Evolutionary conservation across 1,140 invertebrate genomes (phyloP), one percentile per base, ranked within the genome.

Genomic region (Heliconius himera): DNA sequence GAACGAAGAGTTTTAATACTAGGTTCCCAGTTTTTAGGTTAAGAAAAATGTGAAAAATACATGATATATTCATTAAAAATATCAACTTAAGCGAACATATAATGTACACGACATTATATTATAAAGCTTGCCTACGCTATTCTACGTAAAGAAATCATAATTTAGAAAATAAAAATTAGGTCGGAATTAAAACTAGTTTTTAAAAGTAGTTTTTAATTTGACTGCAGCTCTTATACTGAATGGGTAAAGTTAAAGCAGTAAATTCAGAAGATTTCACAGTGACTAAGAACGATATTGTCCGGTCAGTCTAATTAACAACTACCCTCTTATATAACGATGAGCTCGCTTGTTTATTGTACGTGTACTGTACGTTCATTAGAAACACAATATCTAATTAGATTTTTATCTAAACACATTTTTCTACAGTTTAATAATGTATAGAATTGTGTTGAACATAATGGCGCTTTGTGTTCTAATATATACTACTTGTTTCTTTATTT

Each of bases 131-230:
- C 54, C 8, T 56, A 56, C 49, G 5, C 33, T 33, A 20, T 11
- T 46, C 51, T 8, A 60, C n/a, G 20, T 66, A 16, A 66, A 66
- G 56, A 29, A 66, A 3, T 66, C 8, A 26, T 66, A 66, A 66
- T 66, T 66, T 66, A 66, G 56, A 66, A 66, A 66, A 29, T 56
- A 66, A 66, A 66, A 66, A 66, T 66, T 66, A 66, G 56, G 56
- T 66, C 56, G 11, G 56, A 29, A 11, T 66, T 66, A 66, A 56
- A 66, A 13, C 56, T 66, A 66, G 11, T 26, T 66, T 66, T 66
- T 66, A 66, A 66, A n/a, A n/a, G n/a, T 66, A 66, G 11, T 26
- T 66, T 66, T 66, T 66, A 66, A 66, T 66, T 66, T 66, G 56
- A 66, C 56, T 66, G 56, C 56, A 26, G 56, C 8, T 66, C 56